A percentile compares a stretch with the other conserved stretches of the same genome.
These are phyloP conservation scores for Heptranchias perlo DNA, from an alignment of 2,113 vertebrate species.

Conservation along the genomic window DNA sequence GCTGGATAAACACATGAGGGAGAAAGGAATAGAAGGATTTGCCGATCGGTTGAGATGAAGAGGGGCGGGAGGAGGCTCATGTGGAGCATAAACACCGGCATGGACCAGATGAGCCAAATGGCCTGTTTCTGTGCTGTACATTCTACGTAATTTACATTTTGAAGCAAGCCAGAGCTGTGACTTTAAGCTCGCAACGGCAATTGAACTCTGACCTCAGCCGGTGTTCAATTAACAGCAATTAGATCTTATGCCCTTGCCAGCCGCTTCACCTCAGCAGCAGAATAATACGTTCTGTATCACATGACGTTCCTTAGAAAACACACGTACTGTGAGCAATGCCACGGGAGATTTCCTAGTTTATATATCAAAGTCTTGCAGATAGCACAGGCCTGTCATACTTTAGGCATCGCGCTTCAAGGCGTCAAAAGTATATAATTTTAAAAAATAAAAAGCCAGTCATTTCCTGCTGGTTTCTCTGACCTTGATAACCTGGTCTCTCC, in stretches of 20 bases:
- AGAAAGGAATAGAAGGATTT: too few species aligned
- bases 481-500: neutral
- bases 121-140: neutral
- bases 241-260: neutral
- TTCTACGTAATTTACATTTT: neutral
- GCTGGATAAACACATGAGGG: too few species aligned
- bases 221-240: neutral
- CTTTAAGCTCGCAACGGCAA: neutral
- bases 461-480: neutral
- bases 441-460: neutral
- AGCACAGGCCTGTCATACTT: neutral
- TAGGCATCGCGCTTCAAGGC: neutral
- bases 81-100: neutral
- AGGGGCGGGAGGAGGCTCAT: neutral
- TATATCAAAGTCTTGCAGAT: too few species aligned
- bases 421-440: neutral
- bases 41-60: neutral
- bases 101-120: neutral
- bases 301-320: neutral
- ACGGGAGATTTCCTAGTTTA: neutral
- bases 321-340: neutral
- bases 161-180: neutral
- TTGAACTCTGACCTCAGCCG: neutral
- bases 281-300: neutral
- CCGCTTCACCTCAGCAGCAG: neutral